Evolutionary conservation across 1,140 invertebrate genomes (phyloP).

Genomic region (Amphibalanus amphitrite): DNA sequence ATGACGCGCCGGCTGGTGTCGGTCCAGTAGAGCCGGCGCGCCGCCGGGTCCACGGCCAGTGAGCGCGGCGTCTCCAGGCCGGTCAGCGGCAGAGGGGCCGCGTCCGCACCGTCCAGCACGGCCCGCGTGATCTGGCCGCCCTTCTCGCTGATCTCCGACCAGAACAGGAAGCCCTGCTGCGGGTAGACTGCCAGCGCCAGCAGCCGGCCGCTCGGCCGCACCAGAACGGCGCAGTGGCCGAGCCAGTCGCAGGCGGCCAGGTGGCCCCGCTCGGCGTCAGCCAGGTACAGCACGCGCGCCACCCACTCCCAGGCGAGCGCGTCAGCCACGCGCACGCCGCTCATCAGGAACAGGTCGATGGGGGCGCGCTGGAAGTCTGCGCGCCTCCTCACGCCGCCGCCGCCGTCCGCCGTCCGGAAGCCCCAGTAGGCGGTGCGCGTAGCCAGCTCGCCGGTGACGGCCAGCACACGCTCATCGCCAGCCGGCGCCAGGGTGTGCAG

Average conservation of each 20-base stretch:
- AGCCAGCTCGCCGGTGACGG: not conserved
- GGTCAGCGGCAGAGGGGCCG: constrained; percentile 16
- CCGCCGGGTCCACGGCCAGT: constrained; percentile 41
- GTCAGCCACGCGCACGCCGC: not conserved
- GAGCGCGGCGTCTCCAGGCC: constrained; percentile 29
- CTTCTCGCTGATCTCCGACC: constrained; percentile 33
- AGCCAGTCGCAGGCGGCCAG: not conserved
- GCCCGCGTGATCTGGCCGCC: constrained; percentile 20
- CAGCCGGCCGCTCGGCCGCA: not conserved
- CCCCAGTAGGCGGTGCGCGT: not conserved
- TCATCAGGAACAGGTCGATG: not conserved
- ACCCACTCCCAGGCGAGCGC: constrained; percentile 4
- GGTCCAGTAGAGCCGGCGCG: constrained; percentile 43
- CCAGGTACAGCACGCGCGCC: not conserved
- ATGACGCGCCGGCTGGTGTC: constrained; percentile 32
- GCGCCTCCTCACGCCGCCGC: not conserved
- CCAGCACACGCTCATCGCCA: not conserved
- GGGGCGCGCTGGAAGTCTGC: not conserved
- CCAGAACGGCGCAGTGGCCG: constrained; percentile 1
- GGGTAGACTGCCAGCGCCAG: constrained; percentile 43
- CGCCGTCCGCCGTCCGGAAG: not conserved
- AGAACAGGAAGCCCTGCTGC: constrained; percentile 40
- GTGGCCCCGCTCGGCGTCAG: not conserved
- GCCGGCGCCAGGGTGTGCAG: not conserved
- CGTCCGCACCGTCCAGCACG: not conserved